These are phyloP conservation scores for Ectropis grisescens DNA, from an alignment of 1,140 invertebrate genomes.

Conservation along the genomic window DNA sequence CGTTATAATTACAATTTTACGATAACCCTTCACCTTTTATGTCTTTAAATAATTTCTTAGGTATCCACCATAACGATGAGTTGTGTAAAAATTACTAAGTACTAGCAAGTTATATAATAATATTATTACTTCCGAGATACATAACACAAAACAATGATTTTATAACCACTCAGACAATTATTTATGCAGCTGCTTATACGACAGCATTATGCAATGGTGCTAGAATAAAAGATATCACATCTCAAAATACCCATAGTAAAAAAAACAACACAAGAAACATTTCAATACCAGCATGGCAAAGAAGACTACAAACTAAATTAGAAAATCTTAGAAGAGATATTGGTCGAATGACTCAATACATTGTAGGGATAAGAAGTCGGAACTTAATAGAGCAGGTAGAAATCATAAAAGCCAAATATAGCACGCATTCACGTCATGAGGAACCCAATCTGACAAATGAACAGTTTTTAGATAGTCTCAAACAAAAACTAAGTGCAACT, in stretches of 20 bases:
- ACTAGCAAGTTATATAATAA: too few relatives aligned
- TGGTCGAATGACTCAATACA: slow-evolving; percentile 11
- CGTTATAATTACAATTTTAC: too few relatives aligned
- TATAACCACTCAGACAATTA: slow-evolving; percentile 5
- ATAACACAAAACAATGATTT: slow-evolving; percentile 7
- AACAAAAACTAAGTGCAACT: slow-evolving; percentile 10
- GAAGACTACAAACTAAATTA: slow-evolving; percentile 2
- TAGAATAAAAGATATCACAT: slow-evolving; percentile 4
- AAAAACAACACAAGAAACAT: too few relatives aligned
- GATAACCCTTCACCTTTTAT: too few relatives aligned
- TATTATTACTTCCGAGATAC: slow-evolving; percentile 2
- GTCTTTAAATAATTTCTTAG: too few relatives aligned
- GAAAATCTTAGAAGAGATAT: slow-evolving; percentile 3
- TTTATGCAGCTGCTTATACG: too few relatives aligned
- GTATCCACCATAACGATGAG: too few relatives aligned
- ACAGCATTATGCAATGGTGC: slow-evolving; percentile 9
- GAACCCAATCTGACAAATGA: slow-evolving; percentile 1
- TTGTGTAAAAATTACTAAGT: too few relatives aligned
- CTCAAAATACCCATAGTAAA: not conserved
- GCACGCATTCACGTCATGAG: slow-evolving; percentile 6
- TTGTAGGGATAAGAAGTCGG: slow-evolving; percentile 3
- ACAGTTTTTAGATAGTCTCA: slow-evolving; percentile 7
- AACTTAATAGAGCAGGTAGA: slow-evolving; percentile 1
- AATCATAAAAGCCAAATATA: slow-evolving; percentile 4
- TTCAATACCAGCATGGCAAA: not conserved